phyloP scores from a whole-genome alignment of 2,888 invertebrate species.

The Calliopum simillimum region DNA sequence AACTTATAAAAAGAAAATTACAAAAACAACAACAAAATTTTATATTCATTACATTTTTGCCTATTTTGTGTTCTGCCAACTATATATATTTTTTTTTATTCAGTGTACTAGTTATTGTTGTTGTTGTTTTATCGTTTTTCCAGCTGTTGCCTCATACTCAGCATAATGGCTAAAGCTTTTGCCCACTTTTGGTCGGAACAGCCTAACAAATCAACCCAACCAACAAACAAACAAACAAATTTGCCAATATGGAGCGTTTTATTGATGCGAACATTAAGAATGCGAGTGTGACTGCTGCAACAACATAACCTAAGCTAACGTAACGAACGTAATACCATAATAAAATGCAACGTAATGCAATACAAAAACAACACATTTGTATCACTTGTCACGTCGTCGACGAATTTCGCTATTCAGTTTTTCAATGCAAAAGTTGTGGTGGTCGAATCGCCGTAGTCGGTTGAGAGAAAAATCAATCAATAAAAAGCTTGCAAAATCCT shows the following conservation, averaged over 20 bases:
- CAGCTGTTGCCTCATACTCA: constrained; percentile 3
- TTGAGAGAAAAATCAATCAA: too few species aligned
- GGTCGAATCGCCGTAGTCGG: too few species aligned
- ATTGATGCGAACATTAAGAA: constrained; percentile 1
- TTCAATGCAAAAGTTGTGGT: too few species aligned
- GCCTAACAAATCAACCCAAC: neutral
- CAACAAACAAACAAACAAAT: too few species aligned
- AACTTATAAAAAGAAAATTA: neutral
- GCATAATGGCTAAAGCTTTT: neutral
- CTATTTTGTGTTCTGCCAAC: constrained; percentile 23
- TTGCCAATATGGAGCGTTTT: neutral
- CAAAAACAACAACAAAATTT: constrained; percentile 23
- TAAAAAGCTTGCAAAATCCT: too few species aligned
- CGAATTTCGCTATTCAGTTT: too few species aligned
- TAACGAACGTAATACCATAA: too few species aligned
- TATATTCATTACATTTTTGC: constrained; percentile 20
- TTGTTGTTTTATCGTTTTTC: constrained; percentile 14
- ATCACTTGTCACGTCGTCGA: constrained; percentile 17
- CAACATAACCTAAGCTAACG: too few species aligned
- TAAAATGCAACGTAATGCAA: constrained; percentile 12
- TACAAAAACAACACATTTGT: constrained; percentile 13
- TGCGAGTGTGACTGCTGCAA: neutral
- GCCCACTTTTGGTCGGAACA: constrained; percentile 16
- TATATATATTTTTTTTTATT: neutral
- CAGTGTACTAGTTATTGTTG: constrained; percentile 10